Evolutionary conservation across 2,797 vertebrate genomes (phyloP).

Genomic region (Liasis olivaceus): DNA sequence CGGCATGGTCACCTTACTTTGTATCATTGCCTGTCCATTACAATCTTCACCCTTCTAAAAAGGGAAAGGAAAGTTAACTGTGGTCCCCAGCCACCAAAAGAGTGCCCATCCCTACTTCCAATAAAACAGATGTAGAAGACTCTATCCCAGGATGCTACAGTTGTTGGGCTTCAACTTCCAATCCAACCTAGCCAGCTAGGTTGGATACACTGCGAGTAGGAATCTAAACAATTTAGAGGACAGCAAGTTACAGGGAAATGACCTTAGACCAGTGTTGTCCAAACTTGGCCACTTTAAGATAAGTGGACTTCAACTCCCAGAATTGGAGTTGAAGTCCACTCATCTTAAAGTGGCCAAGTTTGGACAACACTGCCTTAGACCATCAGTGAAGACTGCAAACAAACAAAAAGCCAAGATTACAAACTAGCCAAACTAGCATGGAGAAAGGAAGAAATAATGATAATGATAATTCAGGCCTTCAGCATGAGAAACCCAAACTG

Average conservation of each 20-base stretch:
- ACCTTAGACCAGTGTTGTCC: neutral
- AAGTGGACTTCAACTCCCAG: too few species aligned
- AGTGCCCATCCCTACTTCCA: neutral
- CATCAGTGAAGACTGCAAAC: neutral
- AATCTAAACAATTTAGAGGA: neutral
- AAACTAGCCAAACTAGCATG: neutral
- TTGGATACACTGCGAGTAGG: neutral
- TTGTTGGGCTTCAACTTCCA: too few species aligned
- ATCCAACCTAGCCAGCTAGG: neutral
- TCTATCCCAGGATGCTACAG: neutral
- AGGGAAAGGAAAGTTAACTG: neutral
- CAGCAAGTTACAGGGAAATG: neutral
- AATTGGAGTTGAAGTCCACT: too few species aligned
- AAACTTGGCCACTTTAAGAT: too few species aligned
- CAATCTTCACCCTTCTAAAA: neutral
- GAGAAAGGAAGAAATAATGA: neutral
- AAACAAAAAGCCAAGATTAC: neutral
- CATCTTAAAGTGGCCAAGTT: too few species aligned
- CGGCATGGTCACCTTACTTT: neutral
- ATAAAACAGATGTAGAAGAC: neutral
- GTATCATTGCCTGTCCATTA: neutral
- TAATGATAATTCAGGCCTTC: neutral
- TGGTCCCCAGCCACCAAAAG: neutral
- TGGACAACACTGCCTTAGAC: too few species aligned
- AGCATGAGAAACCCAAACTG: neutral